These are phyloP conservation scores for Cnemophilus loriae DNA, from an alignment of 2,113 vertebrate genomes.

Conservation along the genomic window DNA sequence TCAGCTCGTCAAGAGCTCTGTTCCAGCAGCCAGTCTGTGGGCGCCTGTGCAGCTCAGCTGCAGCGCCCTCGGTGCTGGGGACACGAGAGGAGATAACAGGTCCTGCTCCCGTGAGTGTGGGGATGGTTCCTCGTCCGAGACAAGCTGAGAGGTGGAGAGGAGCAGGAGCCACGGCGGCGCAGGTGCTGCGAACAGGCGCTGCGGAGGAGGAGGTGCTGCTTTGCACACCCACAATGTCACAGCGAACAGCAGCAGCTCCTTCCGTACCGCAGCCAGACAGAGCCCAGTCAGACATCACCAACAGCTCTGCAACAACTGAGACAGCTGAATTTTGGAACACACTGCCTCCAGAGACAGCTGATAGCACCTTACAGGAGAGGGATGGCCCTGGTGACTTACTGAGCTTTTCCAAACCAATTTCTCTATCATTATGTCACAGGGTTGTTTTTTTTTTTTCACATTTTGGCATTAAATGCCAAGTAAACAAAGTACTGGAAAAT, in stretches of 20 bases:
- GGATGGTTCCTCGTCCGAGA: neutral
- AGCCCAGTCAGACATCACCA: no score
- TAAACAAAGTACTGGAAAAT: neutral
- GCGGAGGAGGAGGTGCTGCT: neutral
- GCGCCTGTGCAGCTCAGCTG: neutral
- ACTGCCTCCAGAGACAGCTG: neutral
- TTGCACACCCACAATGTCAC: neutral
- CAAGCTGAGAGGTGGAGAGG: neutral
- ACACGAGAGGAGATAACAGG: neutral
- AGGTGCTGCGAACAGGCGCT: neutral
- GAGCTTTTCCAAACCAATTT: neutral
- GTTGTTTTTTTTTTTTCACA: neutral
- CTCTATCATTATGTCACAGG: neutral
- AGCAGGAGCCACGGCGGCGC: neutral
- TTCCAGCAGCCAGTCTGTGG: neutral
- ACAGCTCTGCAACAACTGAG: neutral
- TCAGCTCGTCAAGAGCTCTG: neutral
- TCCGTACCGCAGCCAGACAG: neutral
- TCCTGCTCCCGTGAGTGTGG: neutral
- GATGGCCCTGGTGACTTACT: neutral
- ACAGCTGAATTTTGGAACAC: neutral
- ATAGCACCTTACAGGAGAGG: neutral
- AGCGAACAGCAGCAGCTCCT: neutral
- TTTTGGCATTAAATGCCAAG: neutral
- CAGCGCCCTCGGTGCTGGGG: neutral